Evolutionary conservation across 1,140 invertebrate species (phyloP), one percentile per base, ranked within the genome.

Genomic region (Drosophila tristis): DNA sequence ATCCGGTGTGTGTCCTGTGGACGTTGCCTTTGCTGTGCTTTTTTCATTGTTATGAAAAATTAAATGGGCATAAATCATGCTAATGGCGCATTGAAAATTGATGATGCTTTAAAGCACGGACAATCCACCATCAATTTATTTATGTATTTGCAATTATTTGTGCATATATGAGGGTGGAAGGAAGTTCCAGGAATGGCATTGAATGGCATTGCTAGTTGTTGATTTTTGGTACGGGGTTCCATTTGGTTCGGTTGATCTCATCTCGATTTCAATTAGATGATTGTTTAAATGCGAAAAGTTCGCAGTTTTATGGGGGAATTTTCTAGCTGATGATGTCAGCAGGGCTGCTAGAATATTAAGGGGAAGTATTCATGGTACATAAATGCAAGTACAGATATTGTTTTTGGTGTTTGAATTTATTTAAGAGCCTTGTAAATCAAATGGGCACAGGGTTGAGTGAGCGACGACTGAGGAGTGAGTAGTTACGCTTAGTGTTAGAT

Each of bases 61-160:
- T 90, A 90, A 90, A 90, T 90, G 82, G 85, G 77, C 85, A 90
- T 90, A 90, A 90, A 90, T 90, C 85, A 90, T 90, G 85, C 85
- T 90, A 90, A 90, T 90, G 85, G 85, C 77, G 86, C 85, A 90
- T 90, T 90, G 70, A 90, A 90, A 90, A 90, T 86, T 90, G 90
- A 87, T 87, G 87, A 89, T 54, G 82, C 84, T 87, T 87, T 87
- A 89, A 87, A 89, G 78, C 82, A 51, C 49, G 56, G 63, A 64
- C 48, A 61, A 55, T 58, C 67, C 65, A 25, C 44, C 78, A 80
- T 74, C 74, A 81, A 75, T 74, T 78, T 87, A 61, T 67, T 71
- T 81, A 81, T 67, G 82, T 63, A 71, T 80, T 80, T 73, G 66
- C 76, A 84, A 84, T 80, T 85, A 85, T 82, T 70, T 64, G 51